Percentiles rank a stretch among this genome's conserved stretches.
Conservation (phyloP, 2,113 vertebrate genomes). For the Pseudorectes ferrugineus region DNA sequence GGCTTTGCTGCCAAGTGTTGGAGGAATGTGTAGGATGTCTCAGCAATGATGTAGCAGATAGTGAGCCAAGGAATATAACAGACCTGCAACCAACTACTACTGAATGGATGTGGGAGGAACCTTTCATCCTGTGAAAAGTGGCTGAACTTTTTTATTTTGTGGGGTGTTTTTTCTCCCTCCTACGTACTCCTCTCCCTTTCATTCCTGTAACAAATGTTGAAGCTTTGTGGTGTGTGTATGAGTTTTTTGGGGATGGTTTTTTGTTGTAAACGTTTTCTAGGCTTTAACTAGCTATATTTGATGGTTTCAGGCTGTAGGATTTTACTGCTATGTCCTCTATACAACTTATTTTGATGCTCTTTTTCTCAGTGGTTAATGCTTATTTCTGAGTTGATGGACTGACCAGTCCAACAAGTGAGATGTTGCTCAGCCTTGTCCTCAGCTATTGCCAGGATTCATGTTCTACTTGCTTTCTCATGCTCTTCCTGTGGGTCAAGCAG, state of each 20-base stretch:
- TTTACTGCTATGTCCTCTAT: neutral
- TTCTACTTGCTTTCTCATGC: neutral
- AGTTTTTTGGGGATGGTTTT: neutral
- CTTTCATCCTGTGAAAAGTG: neutral
- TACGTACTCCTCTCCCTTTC: accelerated
- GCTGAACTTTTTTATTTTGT: neutral
- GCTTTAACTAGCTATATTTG: neutral
- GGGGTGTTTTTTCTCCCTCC: neutral
- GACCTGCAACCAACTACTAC: neutral
- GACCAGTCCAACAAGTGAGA: neutral
- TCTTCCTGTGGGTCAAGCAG: neutral
- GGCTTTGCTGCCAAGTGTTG: neutral
- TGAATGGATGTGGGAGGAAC: conserved; percentile 11
- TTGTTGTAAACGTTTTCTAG: neutral
- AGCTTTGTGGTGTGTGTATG: neutral
- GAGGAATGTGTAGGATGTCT: neutral
- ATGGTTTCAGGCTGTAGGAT: neutral
- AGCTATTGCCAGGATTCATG: neutral
- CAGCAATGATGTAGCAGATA: neutral
- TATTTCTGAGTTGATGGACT: neutral
- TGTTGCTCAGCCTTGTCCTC: neutral
- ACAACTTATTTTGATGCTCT: neutral
- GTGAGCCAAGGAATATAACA: neutral
- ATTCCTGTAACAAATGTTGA: neutral
- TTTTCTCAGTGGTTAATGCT: neutral